phyloP scores from a whole-genome alignment of 2,888 invertebrate species.

The Hypsopygia costalis region DNA sequence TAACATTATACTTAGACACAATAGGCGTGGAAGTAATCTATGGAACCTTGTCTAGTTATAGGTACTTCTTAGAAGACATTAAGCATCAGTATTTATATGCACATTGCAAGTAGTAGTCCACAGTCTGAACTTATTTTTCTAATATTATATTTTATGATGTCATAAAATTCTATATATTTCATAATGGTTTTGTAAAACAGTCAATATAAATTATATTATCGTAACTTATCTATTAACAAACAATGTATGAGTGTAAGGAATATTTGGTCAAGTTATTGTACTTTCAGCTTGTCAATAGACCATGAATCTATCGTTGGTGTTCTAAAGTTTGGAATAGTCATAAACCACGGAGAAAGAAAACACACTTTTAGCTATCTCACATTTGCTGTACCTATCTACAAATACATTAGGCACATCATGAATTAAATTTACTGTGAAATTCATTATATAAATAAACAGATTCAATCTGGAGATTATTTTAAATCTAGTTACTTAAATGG shows the following conservation, averaged over 20 bases:
- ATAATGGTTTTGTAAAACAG: constrained; percentile 31
- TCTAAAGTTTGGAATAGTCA: not conserved
- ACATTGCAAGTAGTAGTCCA: constrained; percentile 17
- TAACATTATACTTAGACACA: constrained; percentile 32
- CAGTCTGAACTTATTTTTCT: constrained; percentile 17
- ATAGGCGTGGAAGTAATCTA: constrained; percentile 36
- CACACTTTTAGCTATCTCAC: too few relatives aligned
- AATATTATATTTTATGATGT: constrained; percentile 17
- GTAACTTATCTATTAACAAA: constrained; percentile 18
- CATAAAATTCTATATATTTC: constrained; percentile 25
- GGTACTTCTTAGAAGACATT: constrained; percentile 25
- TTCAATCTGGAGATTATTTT: too few relatives aligned
- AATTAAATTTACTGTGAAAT: too few relatives aligned
- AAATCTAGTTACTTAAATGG: too few relatives aligned
- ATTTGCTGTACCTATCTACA: too few relatives aligned
- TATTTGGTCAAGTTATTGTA: constrained; percentile 68
- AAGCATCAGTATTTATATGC: constrained; percentile 24
- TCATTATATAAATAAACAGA: too few relatives aligned
- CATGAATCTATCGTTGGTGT: constrained; percentile 11
- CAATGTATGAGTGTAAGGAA: constrained; percentile 22
- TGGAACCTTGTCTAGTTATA: constrained; percentile 15
- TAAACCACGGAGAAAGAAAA: constrained; percentile 1
- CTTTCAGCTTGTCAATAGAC: constrained; percentile 45
- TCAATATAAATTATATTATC: constrained; percentile 34
- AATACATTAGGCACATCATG: too few relatives aligned